Percentiles rank a stretch among this genome's conserved stretches.
These are phyloP conservation scores for Heliopora coerulea DNA, from an alignment of 92 coral and sea anemone genomes.

Conservation along the genomic window DNA sequence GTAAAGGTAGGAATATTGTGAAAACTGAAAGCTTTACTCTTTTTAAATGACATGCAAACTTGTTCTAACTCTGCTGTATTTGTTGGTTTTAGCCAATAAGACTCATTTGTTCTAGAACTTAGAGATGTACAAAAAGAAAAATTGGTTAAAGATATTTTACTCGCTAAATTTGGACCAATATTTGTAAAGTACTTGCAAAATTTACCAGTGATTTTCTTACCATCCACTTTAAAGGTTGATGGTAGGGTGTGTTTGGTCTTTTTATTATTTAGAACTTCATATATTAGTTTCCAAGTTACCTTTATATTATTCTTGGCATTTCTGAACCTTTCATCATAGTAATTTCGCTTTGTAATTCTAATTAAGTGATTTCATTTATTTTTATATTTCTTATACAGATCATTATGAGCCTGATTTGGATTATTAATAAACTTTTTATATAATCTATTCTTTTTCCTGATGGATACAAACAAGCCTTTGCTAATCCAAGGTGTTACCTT, in stretches of 20 bases:
- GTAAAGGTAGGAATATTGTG: slow-evolving; percentile 22
- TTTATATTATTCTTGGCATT: slow-evolving; percentile 44
- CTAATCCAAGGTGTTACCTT: slow-evolving; percentile 39
- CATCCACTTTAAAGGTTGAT: slow-evolving; percentile 27
- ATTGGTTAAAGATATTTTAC: background rate
- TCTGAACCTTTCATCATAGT: slow-evolving; percentile 48
- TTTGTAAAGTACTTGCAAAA: slow-evolving; percentile 24
- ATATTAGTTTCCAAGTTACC: slow-evolving; percentile 43
- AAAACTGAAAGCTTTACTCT: slow-evolving; percentile 16
- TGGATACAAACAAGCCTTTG: slow-evolving; percentile 44
- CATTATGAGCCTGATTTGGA: slow-evolving; percentile 18
- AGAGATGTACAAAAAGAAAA: background rate
- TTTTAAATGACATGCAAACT: background rate
- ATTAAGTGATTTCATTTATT: slow-evolving; percentile 46
- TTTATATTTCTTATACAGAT: slow-evolving; percentile 42
- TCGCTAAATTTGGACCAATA: slow-evolving; percentile 16
- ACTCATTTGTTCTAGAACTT: background rate
- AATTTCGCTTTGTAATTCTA: slow-evolving; percentile 40
- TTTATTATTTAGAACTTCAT: slow-evolving; percentile 19
- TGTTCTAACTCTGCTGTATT: background rate
- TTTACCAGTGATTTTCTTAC: background rate
- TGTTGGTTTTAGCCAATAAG: background rate
- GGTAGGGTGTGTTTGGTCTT: slow-evolving; percentile 31
- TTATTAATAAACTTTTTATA: slow-evolving; percentile 44
- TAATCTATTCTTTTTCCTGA: slow-evolving; percentile 44